phyloP scores from a whole-genome alignment of 1,140 invertebrate genomes.

The Cataglyphis hispanica region DNA sequence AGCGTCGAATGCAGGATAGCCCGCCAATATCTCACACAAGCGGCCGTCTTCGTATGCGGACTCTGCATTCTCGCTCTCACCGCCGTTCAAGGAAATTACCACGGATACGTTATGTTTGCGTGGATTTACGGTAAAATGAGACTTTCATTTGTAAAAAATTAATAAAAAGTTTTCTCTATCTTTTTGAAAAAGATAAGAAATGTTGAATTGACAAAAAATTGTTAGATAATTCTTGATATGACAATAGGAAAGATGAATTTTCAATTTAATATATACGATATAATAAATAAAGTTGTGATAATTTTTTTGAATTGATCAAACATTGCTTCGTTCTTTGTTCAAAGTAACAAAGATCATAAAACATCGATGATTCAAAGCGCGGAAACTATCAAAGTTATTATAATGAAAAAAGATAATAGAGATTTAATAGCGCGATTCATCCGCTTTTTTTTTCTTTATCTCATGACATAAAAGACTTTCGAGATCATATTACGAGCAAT shows the following conservation, averaged over 20 bases:
- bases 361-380: conserved; percentile 6
- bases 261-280: background rate
- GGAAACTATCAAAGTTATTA: background rate
- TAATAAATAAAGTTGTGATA: background rate
- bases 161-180: background rate
- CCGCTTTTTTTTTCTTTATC: background rate
- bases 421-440: background rate
- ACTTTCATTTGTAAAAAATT: background rate
- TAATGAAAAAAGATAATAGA: background rate
- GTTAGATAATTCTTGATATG: too few relatives aligned
- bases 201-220: too few relatives aligned
- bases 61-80: conserved; percentile 93
- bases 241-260: background rate
- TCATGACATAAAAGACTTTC: background rate
- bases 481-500: conserved; percentile 40
- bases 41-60: conserved; percentile 92
- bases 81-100: conserved; percentile 92
- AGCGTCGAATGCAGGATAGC: conserved; percentile 94
- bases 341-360: background rate
- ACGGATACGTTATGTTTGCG: conserved; percentile 93
- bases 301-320: background rate
- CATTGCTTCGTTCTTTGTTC: background rate
- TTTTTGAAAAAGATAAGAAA: too few relatives aligned
- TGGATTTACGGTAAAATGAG: conserved; percentile 91
- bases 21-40: conserved; percentile 93